Evolutionary conservation across 2,888 invertebrate species (phyloP).

Genomic region (Drosophila hawaiiensis): DNA sequence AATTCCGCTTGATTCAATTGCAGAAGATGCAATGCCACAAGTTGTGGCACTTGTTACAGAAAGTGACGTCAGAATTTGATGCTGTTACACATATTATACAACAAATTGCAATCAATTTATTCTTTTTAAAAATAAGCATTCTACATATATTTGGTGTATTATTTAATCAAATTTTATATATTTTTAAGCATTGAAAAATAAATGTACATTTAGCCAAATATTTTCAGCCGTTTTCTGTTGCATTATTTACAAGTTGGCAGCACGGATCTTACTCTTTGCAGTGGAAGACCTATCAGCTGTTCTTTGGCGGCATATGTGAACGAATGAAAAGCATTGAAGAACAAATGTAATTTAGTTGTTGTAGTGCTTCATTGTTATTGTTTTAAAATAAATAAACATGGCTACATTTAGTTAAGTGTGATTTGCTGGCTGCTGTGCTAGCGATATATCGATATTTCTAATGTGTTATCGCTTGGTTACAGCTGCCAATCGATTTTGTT

Average conservation of each 20-base stretch:
- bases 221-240: not conserved
- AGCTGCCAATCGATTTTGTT: conserved; percentile 14
- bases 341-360: not conserved
- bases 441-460: conserved; percentile 2
- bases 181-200: not conserved
- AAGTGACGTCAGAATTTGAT: conserved; percentile 25
- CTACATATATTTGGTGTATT: not conserved
- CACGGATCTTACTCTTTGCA: not conserved
- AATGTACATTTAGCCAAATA: not conserved
- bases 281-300: not conserved
- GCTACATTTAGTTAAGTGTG: not conserved
- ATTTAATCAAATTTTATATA: not conserved
- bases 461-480: not conserved
- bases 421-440: not conserved
- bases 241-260: conserved; percentile 1
- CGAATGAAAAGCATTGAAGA: too few species aligned
- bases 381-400: not conserved
- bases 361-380: not conserved
- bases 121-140: not conserved
- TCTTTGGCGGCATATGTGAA: conserved; percentile 9
- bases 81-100: not conserved
- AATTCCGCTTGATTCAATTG: not conserved
- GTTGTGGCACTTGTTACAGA: conserved; percentile 15
- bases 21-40: conserved; percentile 19
- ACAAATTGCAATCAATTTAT: not conserved